phyloP scores from a whole-genome alignment of 2,113 vertebrate species.

The Ivindomyrus marchei region DNA sequence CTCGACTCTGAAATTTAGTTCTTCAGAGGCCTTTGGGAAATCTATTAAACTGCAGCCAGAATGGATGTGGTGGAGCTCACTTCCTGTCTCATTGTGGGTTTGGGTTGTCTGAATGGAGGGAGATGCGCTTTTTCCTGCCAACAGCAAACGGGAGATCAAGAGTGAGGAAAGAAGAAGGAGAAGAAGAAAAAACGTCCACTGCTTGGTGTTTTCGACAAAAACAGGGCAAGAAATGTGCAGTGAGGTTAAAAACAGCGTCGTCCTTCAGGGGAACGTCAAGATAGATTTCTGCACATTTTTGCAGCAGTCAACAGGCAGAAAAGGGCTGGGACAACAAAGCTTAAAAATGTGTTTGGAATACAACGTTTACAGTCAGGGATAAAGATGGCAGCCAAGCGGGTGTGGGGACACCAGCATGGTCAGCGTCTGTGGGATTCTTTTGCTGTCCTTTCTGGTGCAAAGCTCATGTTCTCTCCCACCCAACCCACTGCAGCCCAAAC shows the following conservation, averaged over 20 bases:
- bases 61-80: constrained; percentile 64
- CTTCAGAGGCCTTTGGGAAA: constrained; percentile 57
- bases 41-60: constrained; percentile 58
- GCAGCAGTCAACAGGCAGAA: neutral
- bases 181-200: constrained; percentile 37
- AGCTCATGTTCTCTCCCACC: constrained; percentile 29
- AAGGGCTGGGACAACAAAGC: neutral
- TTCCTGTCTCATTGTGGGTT: constrained; percentile 69
- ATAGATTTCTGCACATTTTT: neutral
- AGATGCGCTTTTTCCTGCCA: constrained; percentile 40
- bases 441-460: constrained; percentile 3
- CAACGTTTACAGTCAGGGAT: neutral
- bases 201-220: constrained; percentile 33
- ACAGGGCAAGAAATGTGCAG: neutral
- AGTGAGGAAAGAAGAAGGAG: neutral
- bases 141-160: constrained; percentile 46
- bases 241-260: neutral
- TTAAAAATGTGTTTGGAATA: neutral
- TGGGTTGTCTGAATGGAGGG: constrained; percentile 57
- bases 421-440: neutral
- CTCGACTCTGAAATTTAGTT: constrained; percentile 45
- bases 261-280: neutral
- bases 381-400: neutral
- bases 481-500: constrained; percentile 58
- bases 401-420: neutral